Conservation (phyloP, 2,888 invertebrate species). For the Cabera pusaria region DNA sequence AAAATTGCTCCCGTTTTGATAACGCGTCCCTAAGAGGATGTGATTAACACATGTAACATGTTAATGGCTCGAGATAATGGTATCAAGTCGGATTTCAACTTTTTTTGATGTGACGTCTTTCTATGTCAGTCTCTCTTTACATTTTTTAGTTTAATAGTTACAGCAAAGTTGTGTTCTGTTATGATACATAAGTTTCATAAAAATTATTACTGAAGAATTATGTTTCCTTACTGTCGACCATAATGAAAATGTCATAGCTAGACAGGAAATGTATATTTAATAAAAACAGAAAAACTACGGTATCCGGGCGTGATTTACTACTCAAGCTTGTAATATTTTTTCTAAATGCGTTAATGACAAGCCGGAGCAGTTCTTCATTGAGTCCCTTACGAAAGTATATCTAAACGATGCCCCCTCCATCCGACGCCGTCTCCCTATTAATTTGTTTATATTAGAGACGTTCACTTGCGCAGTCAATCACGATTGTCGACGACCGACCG, state of each 20-base stretch:
- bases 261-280: constrained; percentile 65
- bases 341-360: constrained; percentile 59
- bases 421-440: constrained; percentile 69
- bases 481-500: constrained; percentile 79
- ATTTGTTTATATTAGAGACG: constrained; percentile 82
- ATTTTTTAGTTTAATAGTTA: constrained; percentile 36
- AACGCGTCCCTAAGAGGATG: constrained; percentile 61
- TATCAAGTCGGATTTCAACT: constrained; percentile 41
- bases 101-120: constrained; percentile 32
- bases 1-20: constrained; percentile 77
- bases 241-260: constrained; percentile 59
- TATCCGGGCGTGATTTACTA: constrained; percentile 61
- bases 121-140: constrained; percentile 18
- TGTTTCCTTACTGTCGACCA: constrained; percentile 62
- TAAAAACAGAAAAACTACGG: constrained; percentile 50
- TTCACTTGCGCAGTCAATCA: constrained; percentile 83
- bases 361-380: constrained; percentile 48
- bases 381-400: constrained; percentile 42
- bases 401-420: constrained; percentile 53
- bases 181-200: constrained; percentile 41
- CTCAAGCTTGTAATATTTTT: constrained; percentile 58
- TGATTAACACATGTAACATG: constrained; percentile 73
- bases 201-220: constrained; percentile 58
- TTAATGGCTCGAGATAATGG: constrained; percentile 66
- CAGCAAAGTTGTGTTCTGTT: constrained; percentile 40